Percentiles rank a stretch among this genome's conserved stretches.
Conservation (phyloP, 2,797 vertebrate genomes). For the Mormyrops boulengeri region DNA sequence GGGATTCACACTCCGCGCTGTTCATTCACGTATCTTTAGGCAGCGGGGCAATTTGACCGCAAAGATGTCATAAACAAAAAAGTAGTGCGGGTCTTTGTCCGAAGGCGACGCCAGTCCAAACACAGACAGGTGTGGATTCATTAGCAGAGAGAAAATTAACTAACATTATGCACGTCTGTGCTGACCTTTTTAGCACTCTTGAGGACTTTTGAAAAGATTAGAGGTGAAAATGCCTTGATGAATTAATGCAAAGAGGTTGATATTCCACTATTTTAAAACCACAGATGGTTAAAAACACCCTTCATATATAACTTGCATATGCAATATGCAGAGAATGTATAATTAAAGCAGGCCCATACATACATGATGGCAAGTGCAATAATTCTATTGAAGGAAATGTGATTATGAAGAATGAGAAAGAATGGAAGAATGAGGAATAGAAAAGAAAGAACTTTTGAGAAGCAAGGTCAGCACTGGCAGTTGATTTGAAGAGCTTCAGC, state of each 20-base stretch:
- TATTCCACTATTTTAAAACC: not conserved
- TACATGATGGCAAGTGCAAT: not conserved
- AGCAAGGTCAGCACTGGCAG: constrained; percentile 60
- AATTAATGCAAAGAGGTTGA: not conserved
- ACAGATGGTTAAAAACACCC: not conserved
- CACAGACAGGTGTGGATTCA: not conserved
- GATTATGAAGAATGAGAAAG: constrained; percentile 21
- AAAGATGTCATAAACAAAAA: not conserved
- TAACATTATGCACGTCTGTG: not conserved
- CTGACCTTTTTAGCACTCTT: not conserved
- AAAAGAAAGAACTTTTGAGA: constrained; percentile 50
- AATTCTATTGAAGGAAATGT: not conserved
- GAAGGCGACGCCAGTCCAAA: not conserved
- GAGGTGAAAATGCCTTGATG: not conserved
- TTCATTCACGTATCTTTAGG: not conserved
- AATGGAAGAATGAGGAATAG: constrained; percentile 23
- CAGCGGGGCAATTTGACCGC: not conserved
- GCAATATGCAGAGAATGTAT: not conserved
- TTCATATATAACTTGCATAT: not conserved
- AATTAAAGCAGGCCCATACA: not conserved
- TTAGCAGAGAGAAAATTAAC: not conserved
- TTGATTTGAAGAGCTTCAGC: constrained; percentile 77
- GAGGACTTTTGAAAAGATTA: not conserved
- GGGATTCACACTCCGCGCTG: not conserved
- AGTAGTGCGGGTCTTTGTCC: not conserved